Evolutionary conservation across 2,113 vertebrate genomes (phyloP).

Genomic region (Talpa occidentalis): DNA sequence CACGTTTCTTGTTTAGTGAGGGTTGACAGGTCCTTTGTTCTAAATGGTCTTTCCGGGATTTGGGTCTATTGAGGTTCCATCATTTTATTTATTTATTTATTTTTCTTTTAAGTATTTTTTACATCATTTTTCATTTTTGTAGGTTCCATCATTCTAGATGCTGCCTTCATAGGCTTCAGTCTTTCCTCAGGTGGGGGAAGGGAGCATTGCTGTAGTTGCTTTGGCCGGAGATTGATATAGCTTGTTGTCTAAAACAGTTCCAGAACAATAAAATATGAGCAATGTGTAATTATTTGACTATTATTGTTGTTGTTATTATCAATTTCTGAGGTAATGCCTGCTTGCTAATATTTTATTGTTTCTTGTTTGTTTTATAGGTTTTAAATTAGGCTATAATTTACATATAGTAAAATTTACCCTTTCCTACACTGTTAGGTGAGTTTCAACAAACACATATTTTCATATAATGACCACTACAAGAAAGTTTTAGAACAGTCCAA

Average conservation of each 20-base stretch:
- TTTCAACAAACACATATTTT: neutral
- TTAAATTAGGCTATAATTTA: neutral
- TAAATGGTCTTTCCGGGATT: neutral
- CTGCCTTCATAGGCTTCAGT: neutral
- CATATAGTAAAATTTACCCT: neutral
- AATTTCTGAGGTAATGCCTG: neutral
- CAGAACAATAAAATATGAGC: neutral
- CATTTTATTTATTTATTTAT: too few relatives aligned
- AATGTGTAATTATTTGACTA: neutral
- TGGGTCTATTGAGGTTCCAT: neutral
- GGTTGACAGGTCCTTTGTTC: neutral
- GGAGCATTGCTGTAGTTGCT: neutral
- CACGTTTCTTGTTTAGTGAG: neutral
- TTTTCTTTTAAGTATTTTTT: too few relatives aligned
- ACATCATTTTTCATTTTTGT: too few relatives aligned
- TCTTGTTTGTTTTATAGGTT: neutral
- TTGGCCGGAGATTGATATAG: neutral
- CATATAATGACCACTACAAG: neutral
- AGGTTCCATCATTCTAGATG: neutral
- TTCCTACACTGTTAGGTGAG: neutral
- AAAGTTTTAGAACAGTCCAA: neutral
- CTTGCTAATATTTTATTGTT: conserved; percentile 10
- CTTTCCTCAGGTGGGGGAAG: neutral
- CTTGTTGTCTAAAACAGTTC: neutral
- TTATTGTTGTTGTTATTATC: neutral